Evolutionary conservation across 2,888 invertebrate genomes (phyloP), one percentile per base, ranked within the genome.

Genomic region (Microctonus brassicae): DNA sequence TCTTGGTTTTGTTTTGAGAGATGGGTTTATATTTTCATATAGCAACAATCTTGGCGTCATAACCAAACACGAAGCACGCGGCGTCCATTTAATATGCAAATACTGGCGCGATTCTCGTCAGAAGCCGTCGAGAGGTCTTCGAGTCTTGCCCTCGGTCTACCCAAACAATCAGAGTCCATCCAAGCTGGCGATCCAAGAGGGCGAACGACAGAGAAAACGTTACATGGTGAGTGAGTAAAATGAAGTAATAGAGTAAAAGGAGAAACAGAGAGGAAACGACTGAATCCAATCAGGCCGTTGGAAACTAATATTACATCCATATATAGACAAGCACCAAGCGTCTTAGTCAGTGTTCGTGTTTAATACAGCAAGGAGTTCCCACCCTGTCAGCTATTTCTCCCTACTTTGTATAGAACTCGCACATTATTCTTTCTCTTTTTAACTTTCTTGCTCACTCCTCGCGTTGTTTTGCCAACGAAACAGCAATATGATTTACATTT

Each of bases 401-500:
- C 47, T 20, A 47, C 47, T 17, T 47, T 7, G 17, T 47, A 20
- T 47, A 47, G 17, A 47, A 20, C 17, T 47, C 7, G 29, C 7
- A 47, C 47, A 17, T 47, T n/a, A 17, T n/a, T 4, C 42, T 3
- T 13, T n/a, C 24, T 24, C 17, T 24, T 13, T 20, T 17, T 22
- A 53, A 47, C 47, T 47, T 47, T n/a, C n/a, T n/a, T 17, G 7
- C 47, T 47, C n/a, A 4, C 42, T 74, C 77, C 77, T 70, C 69
- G 58, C 76, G 81, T 47, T 52, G 29, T n/a, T 52, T 29, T 36
- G n/a, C 36, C 26, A 66, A 39, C 57, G 57, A 66, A 66, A 81
- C 79, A 80, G 83, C 84, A 86, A 86, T 86, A 84, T 84, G 86
- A 87, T 87, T 86, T 86, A 86, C 86, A 87, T 87, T 86, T 87